Evolutionary conservation across 1,140 invertebrate genomes (phyloP).

Genomic region (Frieseomelitta varia): DNA sequence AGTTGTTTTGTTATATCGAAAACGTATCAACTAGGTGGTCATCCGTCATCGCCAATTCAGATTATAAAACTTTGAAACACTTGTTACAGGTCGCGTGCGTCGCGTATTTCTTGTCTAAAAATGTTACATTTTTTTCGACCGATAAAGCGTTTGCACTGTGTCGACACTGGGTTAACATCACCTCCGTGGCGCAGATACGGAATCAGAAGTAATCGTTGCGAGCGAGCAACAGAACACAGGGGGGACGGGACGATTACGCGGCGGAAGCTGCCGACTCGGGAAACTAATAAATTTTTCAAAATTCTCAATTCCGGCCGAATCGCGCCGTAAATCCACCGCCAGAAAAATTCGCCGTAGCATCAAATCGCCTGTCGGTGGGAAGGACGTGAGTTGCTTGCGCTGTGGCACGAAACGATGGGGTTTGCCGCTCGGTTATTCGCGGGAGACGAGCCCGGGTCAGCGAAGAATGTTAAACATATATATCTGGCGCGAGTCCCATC

Average conservation of each 20-base stretch:
- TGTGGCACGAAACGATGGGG: conserved; percentile 1
- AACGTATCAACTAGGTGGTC: no score
- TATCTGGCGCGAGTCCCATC: conserved; percentile 44
- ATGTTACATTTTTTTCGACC: no score
- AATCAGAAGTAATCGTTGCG: not conserved
- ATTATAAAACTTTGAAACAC: no score
- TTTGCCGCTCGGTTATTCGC: conserved; percentile 38
- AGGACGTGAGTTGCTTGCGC: conserved; percentile 5
- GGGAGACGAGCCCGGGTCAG: conserved; percentile 32
- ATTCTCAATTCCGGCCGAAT: conserved; percentile 5
- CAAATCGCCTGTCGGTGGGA: conserved; percentile 12
- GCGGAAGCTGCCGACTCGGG: no score
- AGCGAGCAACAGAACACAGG: not conserved
- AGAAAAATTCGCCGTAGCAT: not conserved
- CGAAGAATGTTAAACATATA: conserved; percentile 55
- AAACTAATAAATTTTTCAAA: conserved; percentile 13
- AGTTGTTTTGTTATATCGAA: no score
- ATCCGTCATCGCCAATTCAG: no score
- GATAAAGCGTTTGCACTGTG: no score
- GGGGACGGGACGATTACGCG: not conserved
- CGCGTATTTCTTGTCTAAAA: no score
- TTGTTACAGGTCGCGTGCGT: no score
- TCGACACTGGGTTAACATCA: no score
- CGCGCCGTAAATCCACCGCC: not conserved
- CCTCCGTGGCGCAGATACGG: not conserved